Base-by-base conservation (phyloP, 2,113 vertebrate species). In the Salvator merianae region DNA sequence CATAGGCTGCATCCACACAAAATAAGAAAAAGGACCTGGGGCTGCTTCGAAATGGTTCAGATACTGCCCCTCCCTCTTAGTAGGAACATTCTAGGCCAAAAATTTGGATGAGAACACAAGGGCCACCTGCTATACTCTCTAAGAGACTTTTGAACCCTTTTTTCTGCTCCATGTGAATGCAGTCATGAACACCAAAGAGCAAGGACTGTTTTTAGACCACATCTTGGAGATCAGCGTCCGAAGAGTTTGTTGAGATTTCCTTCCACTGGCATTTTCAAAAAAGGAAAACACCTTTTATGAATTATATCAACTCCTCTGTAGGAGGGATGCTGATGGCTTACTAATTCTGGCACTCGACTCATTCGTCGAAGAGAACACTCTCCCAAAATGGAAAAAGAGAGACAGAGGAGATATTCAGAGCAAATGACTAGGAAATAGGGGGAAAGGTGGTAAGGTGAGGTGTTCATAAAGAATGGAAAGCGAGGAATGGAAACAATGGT, bases 231-330 rank as follows among this genome's bases (percentile, higher is more conserved):
- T 3, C 32, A 22, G 78, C 20, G 73, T 77, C 65, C 66, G 59
- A 81, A 38, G 5, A 70, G 7, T 40, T 68, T 32, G 36, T 7
- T 62, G 53, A 68, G 76, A 69, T 77, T 74, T 34, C 82, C 38
- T 66, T 32, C 77, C 38, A 34, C 59, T 82, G 77, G 74, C 83
- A 77, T 89, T 82, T 87, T 82, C 59, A 47, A 43, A 34, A 50
- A 74, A 70, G 36, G 70, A 10, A 72, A 69, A 69, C 28, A 59
- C 73, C 82, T 84, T 66, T 73, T 26, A 84, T 72, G 84, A 81
- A 32, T 53, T 3, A 72, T 81, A 55, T 84, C 84, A 89, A 77
- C 62, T 73, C 83, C 76, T 77, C 68, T 66, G 78, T 62, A 47
- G 40, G 62, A 87, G 62, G 75, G 69, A 36, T 74, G 22, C 43